Percentiles rank a stretch among this genome's conserved stretches.
phyloP scores from a whole-genome alignment of 2,888 invertebrate species.

The Eledona agricola region DNA sequence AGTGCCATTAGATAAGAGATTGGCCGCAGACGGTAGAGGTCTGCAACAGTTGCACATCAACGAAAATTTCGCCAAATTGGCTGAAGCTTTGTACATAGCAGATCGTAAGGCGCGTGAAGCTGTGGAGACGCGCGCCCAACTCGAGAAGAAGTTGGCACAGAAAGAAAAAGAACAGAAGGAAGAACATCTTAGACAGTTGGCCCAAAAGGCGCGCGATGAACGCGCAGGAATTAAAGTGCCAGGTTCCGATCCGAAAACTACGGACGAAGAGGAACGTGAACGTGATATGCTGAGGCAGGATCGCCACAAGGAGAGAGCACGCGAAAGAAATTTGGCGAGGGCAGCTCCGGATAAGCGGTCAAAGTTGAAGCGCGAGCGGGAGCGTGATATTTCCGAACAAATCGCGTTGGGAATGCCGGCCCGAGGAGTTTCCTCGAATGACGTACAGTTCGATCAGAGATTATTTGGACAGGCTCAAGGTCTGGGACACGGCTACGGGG shows the following conservation, averaged over 20 bases:
- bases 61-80: conserved; percentile 98
- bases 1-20: conserved; percentile 95
- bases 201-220: conserved; percentile 95
- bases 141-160: conserved; percentile 96
- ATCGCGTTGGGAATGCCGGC: conserved; percentile 97
- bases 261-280: conserved; percentile 77
- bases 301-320: conserved; percentile 87
- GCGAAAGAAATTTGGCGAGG: conserved; percentile 91
- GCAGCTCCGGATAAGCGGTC: conserved; percentile 95
- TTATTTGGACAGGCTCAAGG: conserved; percentile 93
- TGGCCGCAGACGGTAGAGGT: conserved; percentile 98
- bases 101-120: conserved; percentile 96
- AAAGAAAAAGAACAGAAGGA: conserved; percentile 99
- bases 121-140: conserved; percentile 94
- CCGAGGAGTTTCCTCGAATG: conserved; percentile 74
- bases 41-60: conserved; percentile 97
- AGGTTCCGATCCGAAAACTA: conserved; percentile 36
- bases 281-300: conserved; percentile 88
- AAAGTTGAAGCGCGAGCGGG: conserved; percentile 87
- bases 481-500: conserved; percentile 89
- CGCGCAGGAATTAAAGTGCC: conserved; percentile 79
- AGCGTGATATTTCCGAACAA: conserved; percentile 97
- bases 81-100: conserved; percentile 97
- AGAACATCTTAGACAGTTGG: conserved; percentile 90
- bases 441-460: conserved; percentile 93